Base-by-base conservation (phyloP, 2,888 invertebrate genomes). In the Sipha maydis region DNA sequence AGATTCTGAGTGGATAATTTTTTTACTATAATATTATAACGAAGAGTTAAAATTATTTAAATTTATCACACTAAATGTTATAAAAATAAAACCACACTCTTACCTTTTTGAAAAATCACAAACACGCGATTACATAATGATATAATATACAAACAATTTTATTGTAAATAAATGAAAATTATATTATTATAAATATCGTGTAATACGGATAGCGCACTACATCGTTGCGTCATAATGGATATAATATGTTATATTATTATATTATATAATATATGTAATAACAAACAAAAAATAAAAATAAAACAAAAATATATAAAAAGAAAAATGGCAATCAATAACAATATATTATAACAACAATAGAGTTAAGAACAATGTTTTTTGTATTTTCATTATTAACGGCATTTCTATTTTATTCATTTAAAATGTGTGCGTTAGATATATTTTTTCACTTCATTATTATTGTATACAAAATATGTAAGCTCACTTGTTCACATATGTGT, bases 401-500 rank as follows among this genome's bases (percentile, higher is more conserved):
- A 19, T 86, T 48, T 79, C 79, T 86, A 56, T 79, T 48, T 85
- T 78, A 78, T 85, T 84, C 14, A 38, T 75, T 78, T 71, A 71
- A 34, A 79, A 71, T 86, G 79, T 86, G 85, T 86, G 85, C 79
- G 54, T 71, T 71, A 86, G 54, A 56, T 41, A 73, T 61, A 38
- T 85, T 75, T 75, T 21, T 25, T 48, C 11, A 41, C 11, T 41
- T 41, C 41, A 41, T 41, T 41, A 41, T 41, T 28, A 71, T 86
- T 71, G 79, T 79, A 48, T 48, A 86, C 56, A 79, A 86, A 86
- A 86, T 71, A 86, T 78, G 69, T 54, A 79, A 86, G 85, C 85
- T 79, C 79, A 79, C 56, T 79, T 86, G 54, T 71, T 71, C 76
- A 84, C 84, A 61, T 84, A 61, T 78, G 48, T 19, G 61, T 69